These are phyloP conservation scores for Stegodyphus mimosarum DNA, from an alignment of 1,140 invertebrate species.

Conservation along the genomic window DNA sequence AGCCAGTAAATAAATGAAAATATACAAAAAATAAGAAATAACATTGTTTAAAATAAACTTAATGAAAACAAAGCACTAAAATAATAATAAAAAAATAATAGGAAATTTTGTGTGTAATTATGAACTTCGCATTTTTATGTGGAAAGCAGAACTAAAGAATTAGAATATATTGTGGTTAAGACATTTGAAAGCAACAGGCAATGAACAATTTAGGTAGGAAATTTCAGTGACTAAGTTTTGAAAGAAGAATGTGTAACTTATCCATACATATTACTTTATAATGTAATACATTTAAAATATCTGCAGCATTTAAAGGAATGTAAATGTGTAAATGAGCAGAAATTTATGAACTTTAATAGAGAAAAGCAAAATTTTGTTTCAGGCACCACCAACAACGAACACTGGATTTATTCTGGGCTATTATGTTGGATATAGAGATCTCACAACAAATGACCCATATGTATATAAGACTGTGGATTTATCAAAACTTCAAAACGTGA, in stretches of 20 bases:
- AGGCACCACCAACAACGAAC: constrained; percentile 65
- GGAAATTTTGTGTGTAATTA: no score
- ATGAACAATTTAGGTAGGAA: no score
- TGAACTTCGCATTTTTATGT: no score
- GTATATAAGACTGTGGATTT: constrained; percentile 66
- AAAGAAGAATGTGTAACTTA: no score
- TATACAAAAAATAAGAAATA: no score
- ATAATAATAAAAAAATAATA: no score
- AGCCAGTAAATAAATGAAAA: no score
- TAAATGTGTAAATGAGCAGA: background rate
- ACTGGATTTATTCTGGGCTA: constrained; percentile 69
- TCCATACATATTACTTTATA: background rate
- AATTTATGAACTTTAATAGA: background rate
- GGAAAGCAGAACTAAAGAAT: no score
- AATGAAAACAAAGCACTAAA: no score
- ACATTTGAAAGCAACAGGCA: no score
- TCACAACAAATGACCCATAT: constrained; percentile 66
- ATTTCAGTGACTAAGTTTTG: background rate
- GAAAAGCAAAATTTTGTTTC: constrained; percentile 9
- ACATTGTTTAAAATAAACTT: no score
- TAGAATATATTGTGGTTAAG: no score
- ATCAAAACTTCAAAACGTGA: constrained; percentile 6
- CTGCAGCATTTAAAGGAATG: background rate
- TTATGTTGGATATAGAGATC: constrained; percentile 69
- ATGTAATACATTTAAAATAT: background rate